Evolutionary conservation across 2,113 vertebrate genomes (phyloP).

Genomic region (Azemiops feae): DNA sequence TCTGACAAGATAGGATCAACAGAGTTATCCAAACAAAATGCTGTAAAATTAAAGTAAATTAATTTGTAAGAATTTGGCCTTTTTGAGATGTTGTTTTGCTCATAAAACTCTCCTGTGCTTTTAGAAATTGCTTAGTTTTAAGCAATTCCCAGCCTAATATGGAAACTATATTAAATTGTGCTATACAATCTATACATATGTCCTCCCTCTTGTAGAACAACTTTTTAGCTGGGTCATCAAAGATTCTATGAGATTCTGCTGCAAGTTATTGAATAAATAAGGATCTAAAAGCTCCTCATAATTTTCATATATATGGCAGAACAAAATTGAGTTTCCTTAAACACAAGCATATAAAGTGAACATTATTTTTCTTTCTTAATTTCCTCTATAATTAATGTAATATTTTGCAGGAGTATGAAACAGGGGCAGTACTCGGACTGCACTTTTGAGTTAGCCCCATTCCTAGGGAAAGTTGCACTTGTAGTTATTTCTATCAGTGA

Average conservation of each 20-base stretch:
- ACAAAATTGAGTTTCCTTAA: neutral
- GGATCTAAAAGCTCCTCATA: neutral
- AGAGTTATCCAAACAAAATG: neutral
- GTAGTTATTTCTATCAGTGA: neutral
- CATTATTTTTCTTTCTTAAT: neutral
- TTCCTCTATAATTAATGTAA: neutral
- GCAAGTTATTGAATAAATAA: neutral
- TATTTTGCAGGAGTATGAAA: neutral
- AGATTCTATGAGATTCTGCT: neutral
- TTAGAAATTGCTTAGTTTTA: slow-evolving; percentile 16
- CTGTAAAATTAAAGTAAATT: slow-evolving; percentile 14
- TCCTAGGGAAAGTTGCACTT: neutral
- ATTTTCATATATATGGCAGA: neutral
- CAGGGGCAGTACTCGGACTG: neutral
- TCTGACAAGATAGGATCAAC: neutral
- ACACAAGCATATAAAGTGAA: neutral
- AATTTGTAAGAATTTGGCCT: slow-evolving; percentile 4
- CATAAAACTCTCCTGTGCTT: neutral
- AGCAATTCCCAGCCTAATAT: neutral
- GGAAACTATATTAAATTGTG: neutral
- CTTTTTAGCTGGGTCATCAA: neutral
- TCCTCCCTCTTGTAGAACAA: neutral
- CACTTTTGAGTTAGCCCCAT: neutral
- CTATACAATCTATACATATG: neutral
- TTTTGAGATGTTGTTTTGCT: neutral